Base-by-base conservation (phyloP, 2,797 vertebrate species). In the Novumbra hubbsi region DNA sequence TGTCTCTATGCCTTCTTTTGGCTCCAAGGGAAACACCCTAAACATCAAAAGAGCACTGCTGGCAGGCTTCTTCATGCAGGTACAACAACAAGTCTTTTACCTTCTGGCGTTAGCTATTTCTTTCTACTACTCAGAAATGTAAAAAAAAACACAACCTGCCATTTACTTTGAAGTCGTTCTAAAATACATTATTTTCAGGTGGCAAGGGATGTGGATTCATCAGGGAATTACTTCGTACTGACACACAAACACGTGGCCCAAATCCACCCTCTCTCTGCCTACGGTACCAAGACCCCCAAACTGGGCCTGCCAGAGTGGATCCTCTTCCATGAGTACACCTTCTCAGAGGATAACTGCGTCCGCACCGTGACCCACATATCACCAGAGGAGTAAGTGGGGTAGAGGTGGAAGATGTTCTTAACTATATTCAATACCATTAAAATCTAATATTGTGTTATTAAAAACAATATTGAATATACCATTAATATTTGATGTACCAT, bases 11-110 rank as follows among this genome's bases (percentile, higher is more conserved):
- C 91, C 95, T 0, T 90, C 86, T 73, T 97, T 97, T 0, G 95
- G 95, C 65, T 94, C 94, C 4, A 83, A 89, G 38, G 87, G 85
- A 78, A 97, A 97, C 75, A 88, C 84, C 0, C 73, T 93, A 0
- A 95, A 90, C 79, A 88, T 97, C 21, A 95, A 94, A 91, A 95
- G 93, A 87, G 94, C 95, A 2, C 94, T 98, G 74, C 85, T 98
- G 78, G 94, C 96, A 0, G 96, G 96, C 0, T 96, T 95, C 88
- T 98, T 98, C 78, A 96, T 97, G 95, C 96, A 97, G 85, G 96
- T 96, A 83, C 21, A 3, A 17, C 4, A 50, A 41, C 24, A 41
- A 3, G 68, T 27, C 52, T 60, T 60, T 11, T 60, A 60, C 55
- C 9, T 60, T 60, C 21, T 60, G 11, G 21, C 19, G n/a, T 55